phyloP scores from a whole-genome alignment of 1,140 invertebrate species.

The Apis florea region DNA sequence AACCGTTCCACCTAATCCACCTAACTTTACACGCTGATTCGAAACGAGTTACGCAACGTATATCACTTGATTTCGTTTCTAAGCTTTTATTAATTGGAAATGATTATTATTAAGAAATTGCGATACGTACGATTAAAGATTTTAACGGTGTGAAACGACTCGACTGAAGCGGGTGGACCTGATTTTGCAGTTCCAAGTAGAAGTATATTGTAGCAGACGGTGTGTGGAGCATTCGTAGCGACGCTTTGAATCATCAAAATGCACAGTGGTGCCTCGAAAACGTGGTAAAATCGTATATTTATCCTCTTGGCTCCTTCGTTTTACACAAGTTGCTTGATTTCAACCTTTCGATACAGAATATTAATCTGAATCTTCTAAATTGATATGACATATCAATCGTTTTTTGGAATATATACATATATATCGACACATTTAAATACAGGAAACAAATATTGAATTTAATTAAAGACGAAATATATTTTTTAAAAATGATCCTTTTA shows the following conservation, averaged over 20 bases:
- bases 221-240: not conserved
- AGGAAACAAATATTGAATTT: too few relatives aligned
- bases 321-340: not conserved
- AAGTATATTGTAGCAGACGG: constrained; percentile 14
- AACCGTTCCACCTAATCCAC: not conserved
- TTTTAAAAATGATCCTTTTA: too few relatives aligned
- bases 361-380: too few relatives aligned
- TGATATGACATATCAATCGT: too few relatives aligned
- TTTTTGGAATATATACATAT: too few relatives aligned
- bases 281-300: too few relatives aligned
- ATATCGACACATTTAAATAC: too few relatives aligned
- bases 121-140: constrained; percentile 16
- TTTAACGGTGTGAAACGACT: constrained; percentile 11
- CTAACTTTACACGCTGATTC: not conserved
- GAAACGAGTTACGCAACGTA: not conserved
- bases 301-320: too few relatives aligned
- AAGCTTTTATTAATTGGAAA: too few relatives aligned
- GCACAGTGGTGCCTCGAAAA: not conserved
- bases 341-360: too few relatives aligned
- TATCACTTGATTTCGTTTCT: not conserved
- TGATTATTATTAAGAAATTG: too few relatives aligned
- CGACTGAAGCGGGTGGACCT: not conserved
- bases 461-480: too few relatives aligned
- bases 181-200: constrained; percentile 28
- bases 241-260: constrained; percentile 30